A percentile compares a stretch with the other conserved stretches of the same genome.
phyloP scores from a whole-genome alignment of 2,113 vertebrate species.

The Myotis lucifugus region DNA sequence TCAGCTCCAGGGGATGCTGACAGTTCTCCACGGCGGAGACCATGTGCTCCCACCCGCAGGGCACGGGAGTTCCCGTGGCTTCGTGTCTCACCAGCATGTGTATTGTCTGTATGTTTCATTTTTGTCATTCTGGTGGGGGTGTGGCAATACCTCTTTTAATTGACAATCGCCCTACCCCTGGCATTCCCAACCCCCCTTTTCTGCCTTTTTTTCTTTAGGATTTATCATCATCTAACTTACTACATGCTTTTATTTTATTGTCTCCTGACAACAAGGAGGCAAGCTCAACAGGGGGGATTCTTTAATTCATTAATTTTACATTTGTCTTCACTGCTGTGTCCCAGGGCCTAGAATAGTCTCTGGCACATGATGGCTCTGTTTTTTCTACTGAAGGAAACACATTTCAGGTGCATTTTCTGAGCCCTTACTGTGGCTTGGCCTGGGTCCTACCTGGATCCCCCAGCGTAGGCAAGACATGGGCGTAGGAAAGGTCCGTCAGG shows the following conservation, averaged over 20 bases:
- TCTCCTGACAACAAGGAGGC: background rate
- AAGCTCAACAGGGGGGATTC: background rate
- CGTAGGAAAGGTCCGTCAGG: background rate
- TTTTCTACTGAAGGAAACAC: slow-evolving; percentile 4
- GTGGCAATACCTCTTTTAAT: background rate
- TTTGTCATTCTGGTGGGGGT: background rate
- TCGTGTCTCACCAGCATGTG: rapidly evolving
- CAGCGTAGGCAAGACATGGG: background rate
- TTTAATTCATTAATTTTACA: background rate
- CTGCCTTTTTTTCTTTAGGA: background rate
- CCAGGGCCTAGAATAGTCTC: background rate
- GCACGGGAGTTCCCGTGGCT: background rate
- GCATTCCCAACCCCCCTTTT: background rate
- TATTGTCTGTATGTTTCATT: background rate
- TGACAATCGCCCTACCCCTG: too few relatives aligned
- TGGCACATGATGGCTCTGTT: background rate
- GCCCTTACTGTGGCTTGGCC: background rate
- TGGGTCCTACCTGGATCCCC: background rate
- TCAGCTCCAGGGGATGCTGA: background rate
- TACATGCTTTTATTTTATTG: background rate
- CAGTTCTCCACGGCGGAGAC: background rate
- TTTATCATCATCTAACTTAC: background rate
- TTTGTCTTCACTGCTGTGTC: background rate
- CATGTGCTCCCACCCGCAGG: rapidly evolving
- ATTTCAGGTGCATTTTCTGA: background rate